A percentile compares a stretch with the other conserved stretches of the same genome.
Conservation (phyloP, 2,888 invertebrate genomes). For the Drosophila kanekoi region DNA sequence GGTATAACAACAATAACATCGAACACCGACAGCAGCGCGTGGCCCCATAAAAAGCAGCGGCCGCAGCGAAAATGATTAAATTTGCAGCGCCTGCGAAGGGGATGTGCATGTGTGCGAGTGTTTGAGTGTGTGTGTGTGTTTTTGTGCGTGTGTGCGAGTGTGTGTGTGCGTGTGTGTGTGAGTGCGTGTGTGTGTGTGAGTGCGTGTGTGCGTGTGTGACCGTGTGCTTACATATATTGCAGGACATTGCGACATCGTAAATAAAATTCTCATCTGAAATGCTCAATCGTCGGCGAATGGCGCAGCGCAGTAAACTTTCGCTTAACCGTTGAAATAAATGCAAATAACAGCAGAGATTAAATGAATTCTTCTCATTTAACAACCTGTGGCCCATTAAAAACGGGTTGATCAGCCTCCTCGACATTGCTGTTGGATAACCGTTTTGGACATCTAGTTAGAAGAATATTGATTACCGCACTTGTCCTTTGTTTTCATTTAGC, state of each 20-base stretch:
- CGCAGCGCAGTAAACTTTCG: constrained; percentile 1
- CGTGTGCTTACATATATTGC: constrained; percentile 1
- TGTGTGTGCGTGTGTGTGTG: background rate
- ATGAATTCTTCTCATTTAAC: background rate
- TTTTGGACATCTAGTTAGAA: too few relatives aligned
- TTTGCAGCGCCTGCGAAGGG: constrained; percentile 42
- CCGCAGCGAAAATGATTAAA: constrained; percentile 61
- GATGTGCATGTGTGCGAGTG: constrained; percentile 6
- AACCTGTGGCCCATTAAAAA: background rate
- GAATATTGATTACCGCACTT: too few relatives aligned
- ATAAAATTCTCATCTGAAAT: constrained; percentile 39
- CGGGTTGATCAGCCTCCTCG: background rate
- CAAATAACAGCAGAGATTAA: constrained; percentile 20
- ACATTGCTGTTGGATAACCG: too few relatives aligned
- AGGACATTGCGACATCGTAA: constrained; percentile 37
- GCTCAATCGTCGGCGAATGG: constrained; percentile 20
- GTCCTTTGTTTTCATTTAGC: too few relatives aligned
- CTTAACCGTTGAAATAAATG: constrained; percentile 10
- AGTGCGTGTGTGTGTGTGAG: background rate
- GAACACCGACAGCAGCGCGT: constrained; percentile 31
- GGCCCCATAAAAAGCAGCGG: constrained; percentile 56
- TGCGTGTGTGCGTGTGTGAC: background rate
- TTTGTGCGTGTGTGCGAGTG: background rate
- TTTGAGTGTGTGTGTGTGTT: background rate
- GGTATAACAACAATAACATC: background rate